A percentile compares a stretch with the other conserved stretches of the same genome.
Evolutionary conservation across 2,888 invertebrate species (phyloP).

Genomic region (Ashinkailepas kermadecensis): DNA sequence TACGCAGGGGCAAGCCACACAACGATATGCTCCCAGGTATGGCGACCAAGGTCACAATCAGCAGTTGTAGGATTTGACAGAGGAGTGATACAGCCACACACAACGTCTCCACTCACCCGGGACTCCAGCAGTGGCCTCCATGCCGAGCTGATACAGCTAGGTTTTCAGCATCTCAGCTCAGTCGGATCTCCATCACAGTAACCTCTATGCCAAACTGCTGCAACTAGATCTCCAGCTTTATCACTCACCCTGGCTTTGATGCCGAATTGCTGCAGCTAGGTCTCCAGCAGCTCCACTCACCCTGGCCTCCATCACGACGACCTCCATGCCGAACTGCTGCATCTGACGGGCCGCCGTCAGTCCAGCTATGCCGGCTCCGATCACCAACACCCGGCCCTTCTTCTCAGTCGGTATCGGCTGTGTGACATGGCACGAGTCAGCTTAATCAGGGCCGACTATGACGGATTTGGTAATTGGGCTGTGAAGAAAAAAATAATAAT

Average conservation of each 20-base stretch:
- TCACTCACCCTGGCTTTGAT: too few species aligned
- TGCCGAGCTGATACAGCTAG: conserved; percentile 89
- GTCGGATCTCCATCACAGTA: conserved; percentile 49
- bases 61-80: too few species aligned
- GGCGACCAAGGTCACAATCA: too few species aligned
- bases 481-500: too few species aligned
- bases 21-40: too few species aligned
- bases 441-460: too few species aligned
- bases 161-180: conserved; percentile 93
- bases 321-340: conserved; percentile 92
- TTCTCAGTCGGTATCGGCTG: conserved; percentile 46
- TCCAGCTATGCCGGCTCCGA: conserved; percentile 83
- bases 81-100: too few species aligned
- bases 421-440: neutral
- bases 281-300: conserved; percentile 37
- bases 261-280: too few species aligned
- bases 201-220: neutral
- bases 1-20: too few species aligned
- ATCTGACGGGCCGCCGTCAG: conserved; percentile 90
- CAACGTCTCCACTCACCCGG: conserved; percentile 41
- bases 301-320: conserved; percentile 60
- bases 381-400: conserved; percentile 36
- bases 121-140: conserved; percentile 71
- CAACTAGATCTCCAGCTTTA: neutral
- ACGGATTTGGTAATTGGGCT: too few species aligned